These are phyloP conservation scores for Elysia crispata DNA, from an alignment of 2,888 invertebrate genomes.

Conservation along the genomic window DNA sequence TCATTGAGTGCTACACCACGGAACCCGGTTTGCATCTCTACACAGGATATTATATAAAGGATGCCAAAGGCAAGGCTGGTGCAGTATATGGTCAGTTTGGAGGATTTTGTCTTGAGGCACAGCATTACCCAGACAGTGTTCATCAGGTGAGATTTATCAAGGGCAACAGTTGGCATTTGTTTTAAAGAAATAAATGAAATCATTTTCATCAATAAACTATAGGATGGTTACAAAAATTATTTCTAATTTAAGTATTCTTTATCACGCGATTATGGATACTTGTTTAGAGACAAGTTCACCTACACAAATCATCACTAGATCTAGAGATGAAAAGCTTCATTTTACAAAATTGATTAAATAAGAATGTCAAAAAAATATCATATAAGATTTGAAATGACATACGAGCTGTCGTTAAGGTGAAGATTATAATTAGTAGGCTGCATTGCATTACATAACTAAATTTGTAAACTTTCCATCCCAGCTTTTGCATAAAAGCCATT, in stretches of 20 bases:
- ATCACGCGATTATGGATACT: neutral
- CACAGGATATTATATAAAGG: constrained; percentile 84
- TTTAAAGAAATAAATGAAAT: too few relatives aligned
- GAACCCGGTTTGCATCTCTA: constrained; percentile 95
- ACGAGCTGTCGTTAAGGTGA: too few relatives aligned
- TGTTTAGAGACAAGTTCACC: too few relatives aligned
- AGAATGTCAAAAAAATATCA: too few relatives aligned
- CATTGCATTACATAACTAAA: too few relatives aligned
- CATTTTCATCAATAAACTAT: neutral
- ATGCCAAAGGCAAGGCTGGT: constrained; percentile 85
- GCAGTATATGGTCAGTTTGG: constrained; percentile 86
- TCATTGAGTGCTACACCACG: constrained; percentile 88
- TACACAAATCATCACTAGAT: too few relatives aligned
- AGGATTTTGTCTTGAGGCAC: constrained; percentile 92
- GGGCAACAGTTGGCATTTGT: neutral
- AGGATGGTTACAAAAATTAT: neutral
- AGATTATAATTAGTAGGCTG: too few relatives aligned
- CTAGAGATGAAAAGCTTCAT: too few relatives aligned
- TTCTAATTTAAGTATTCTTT: neutral
- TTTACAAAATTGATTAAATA: too few relatives aligned
- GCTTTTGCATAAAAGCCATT: too few relatives aligned
- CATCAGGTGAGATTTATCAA: constrained; percentile 78
- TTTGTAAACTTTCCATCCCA: too few relatives aligned
- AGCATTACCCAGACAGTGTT: constrained; percentile 93
- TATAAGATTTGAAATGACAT: too few relatives aligned